phyloP scores from a whole-genome alignment of 2,888 invertebrate genomes.

The Bruchidius siliquastri region DNA sequence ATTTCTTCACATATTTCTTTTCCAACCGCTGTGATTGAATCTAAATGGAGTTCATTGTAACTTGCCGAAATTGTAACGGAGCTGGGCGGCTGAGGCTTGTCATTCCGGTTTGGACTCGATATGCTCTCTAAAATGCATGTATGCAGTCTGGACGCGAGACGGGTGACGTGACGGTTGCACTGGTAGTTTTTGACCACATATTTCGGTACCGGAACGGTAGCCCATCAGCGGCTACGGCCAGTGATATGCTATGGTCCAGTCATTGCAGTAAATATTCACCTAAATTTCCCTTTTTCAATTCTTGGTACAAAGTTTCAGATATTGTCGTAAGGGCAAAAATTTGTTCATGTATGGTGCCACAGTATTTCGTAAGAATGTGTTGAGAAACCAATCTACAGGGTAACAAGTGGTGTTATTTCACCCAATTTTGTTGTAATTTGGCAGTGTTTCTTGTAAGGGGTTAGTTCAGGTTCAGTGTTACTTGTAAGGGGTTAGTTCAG shows the following conservation, averaged over 20 bases:
- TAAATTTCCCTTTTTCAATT: too few species aligned
- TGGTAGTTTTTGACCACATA: neutral
- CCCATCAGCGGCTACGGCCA: neutral
- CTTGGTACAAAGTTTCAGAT: too few species aligned
- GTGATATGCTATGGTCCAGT: neutral
- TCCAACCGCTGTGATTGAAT: neutral
- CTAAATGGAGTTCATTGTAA: neutral
- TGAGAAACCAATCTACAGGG: too few species aligned
- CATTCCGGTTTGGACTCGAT: neutral
- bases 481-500: too few species aligned
- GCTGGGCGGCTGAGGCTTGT: neutral
- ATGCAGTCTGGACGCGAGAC: neutral
- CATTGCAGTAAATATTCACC: neutral
- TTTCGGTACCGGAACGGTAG: neutral
- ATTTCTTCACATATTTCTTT: neutral
- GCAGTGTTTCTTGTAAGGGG: too few species aligned
- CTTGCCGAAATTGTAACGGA: neutral
- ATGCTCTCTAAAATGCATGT: neutral
- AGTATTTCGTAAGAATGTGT: too few species aligned
- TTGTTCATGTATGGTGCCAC: too few species aligned
- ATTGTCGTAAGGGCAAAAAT: too few species aligned
- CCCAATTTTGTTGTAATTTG: too few species aligned
- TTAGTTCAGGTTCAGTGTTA: too few species aligned
- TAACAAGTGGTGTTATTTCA: too few species aligned
- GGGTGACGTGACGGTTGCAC: neutral